These are phyloP conservation scores for Heterotilapia buettikoferi DNA, from an alignment of 2,113 vertebrate genomes.

Conservation along the genomic window DNA sequence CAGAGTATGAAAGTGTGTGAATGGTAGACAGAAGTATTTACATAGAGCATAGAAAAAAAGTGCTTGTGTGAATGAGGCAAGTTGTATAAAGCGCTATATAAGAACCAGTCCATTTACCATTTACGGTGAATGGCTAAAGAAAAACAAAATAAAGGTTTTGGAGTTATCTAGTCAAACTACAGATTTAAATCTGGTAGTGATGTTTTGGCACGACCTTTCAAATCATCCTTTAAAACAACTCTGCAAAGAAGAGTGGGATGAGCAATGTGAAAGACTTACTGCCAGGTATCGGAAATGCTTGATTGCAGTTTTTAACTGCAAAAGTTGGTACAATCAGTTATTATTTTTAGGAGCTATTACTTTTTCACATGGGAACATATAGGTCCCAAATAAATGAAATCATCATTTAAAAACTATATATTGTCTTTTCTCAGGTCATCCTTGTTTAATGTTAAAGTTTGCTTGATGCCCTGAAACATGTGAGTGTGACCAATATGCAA, in stretches of 20 bases:
- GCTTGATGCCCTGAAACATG: background rate
- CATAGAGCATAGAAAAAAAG: background rate
- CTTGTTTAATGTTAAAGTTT: background rate
- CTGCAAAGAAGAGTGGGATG: background rate
- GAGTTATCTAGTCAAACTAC: no score
- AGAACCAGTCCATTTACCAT: background rate
- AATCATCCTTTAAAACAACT: background rate
- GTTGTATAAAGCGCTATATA: accelerated
- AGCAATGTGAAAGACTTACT: accelerated
- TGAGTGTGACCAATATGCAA: background rate
- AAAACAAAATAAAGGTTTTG: background rate
- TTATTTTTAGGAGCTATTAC: background rate
- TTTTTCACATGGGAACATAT: background rate
- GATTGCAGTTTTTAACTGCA: background rate
- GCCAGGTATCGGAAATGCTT: background rate
- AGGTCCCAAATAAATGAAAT: background rate
- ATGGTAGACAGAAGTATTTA: background rate
- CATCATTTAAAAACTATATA: background rate
- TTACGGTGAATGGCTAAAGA: background rate
- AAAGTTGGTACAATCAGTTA: background rate
- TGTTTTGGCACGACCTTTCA: background rate
- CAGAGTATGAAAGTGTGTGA: background rate
- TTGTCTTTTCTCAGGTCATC: background rate
- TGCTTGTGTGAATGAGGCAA: background rate
- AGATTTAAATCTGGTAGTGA: no score